Evolutionary conservation across 2,888 invertebrate genomes (phyloP).

Genomic region (Eugnorisma glareosa): DNA sequence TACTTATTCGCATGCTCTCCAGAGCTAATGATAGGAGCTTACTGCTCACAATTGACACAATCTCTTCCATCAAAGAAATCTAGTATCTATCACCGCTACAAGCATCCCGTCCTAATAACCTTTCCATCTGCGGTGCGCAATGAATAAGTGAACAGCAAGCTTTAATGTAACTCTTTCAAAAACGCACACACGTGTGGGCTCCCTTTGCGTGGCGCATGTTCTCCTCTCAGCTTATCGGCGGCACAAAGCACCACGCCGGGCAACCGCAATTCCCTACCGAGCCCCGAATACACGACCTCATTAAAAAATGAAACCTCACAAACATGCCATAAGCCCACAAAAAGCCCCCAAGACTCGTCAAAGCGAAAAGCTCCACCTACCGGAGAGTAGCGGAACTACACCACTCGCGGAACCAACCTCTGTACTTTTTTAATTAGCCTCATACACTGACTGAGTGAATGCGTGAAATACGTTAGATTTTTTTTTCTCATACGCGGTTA

Average conservation of each 20-base stretch:
- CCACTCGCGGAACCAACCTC: conserved; percentile 87
- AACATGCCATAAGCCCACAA: conserved; percentile 81
- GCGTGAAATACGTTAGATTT: conserved; percentile 87
- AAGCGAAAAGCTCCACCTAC: conserved; percentile 87
- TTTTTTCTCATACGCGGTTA: conserved; percentile 85
- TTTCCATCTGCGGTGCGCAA: conserved; percentile 70
- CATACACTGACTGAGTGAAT: conserved; percentile 87
- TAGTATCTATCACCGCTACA: conserved; percentile 17
- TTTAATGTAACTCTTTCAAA: conserved; percentile 84
- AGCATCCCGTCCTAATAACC: conserved; percentile 73
- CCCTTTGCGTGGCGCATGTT: conserved; percentile 78
- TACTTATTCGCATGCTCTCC: not conserved
- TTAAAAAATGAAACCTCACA: conserved; percentile 88
- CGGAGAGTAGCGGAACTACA: conserved; percentile 89
- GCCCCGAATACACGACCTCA: conserved; percentile 88
- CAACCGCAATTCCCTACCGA: conserved; percentile 77
- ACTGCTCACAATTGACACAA: not conserved
- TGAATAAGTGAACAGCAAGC: conserved; percentile 84
- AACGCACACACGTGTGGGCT: conserved; percentile 75
- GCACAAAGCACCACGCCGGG: conserved; percentile 80
- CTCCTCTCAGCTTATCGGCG: conserved; percentile 70
- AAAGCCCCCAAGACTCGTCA: conserved; percentile 81
- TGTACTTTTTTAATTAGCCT: conserved; percentile 90
- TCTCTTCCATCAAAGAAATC: not conserved
- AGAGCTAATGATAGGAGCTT: not conserved